Base-by-base conservation (phyloP, 1,140 invertebrate species). In the Acromyrmex heyeri region DNA sequence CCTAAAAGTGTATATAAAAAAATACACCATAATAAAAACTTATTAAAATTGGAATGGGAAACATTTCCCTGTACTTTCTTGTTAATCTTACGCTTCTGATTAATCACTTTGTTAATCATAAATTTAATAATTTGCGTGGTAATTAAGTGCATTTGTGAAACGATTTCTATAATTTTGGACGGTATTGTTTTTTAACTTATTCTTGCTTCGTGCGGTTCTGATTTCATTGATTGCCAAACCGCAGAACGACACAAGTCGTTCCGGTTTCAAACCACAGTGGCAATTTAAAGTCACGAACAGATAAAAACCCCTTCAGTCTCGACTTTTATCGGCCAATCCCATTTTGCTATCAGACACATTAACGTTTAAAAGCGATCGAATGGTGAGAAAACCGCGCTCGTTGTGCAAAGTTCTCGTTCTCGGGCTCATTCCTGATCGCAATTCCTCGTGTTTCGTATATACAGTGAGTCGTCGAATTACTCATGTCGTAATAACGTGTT, bases 141-240 rank as follows among this genome's bases (percentile, higher is more conserved):
- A 12, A 65, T 38, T 67, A 44, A 44, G 5, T 21, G 34, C 18
- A 21, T 64, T 65, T 6, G 2, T 55, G 53, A 53, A 53, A 65
- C n/a, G 10, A 8, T 61, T 6, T 67, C 14, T 2, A 14, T 16
- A 1, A 48, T 69, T 44, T 69, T 69, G 21, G 10, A 4, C 21
- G 10, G 21, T 5, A 67, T 55, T 61, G n/a, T 12, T 48, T 48
- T 24, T 69, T 44, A 44, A 62, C 14, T 62, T n/a, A 64, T 16
- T 12, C 14, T 24, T 48, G 24, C 16, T 55, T 53, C 6, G 27
- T 10, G 27, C 10, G 1, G 3, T 55, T 53, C 6, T 73, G 50
- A 73, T 73, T 24, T 73, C 27, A 55, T 18, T 4, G 70, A 73
- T 55, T 12, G 18, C 24, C 69, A 38, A 57, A 55, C 30, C 30